Conservation (phyloP, 2,113 vertebrate species). For the Scolopax mira region DNA sequence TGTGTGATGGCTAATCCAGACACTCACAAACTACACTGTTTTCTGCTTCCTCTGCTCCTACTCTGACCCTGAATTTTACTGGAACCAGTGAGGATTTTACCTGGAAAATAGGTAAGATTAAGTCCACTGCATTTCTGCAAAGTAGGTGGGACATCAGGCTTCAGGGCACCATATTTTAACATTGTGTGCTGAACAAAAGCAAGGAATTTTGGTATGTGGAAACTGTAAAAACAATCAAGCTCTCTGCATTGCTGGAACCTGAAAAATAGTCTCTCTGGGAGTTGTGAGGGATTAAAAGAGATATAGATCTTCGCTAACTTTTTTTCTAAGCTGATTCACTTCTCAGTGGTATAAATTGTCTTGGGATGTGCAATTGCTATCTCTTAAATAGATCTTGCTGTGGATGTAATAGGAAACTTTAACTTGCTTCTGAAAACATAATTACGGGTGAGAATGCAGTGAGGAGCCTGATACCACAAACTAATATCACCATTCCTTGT, state of each 20-base stretch:
- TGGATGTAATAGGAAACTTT: constrained; percentile 5
- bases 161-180: background rate
- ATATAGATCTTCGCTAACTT: background rate
- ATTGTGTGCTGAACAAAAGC: background rate
- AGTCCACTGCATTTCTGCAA: background rate
- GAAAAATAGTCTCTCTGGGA: background rate
- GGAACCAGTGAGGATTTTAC: background rate
- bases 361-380: background rate
- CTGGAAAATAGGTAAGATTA: background rate
- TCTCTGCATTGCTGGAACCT: background rate
- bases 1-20: background rate
- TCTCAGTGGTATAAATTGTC: background rate
- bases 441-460: background rate
- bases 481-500: background rate
- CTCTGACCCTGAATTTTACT: background rate
- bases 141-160: background rate
- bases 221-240: background rate
- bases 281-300: background rate
- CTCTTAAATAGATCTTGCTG: constrained; percentile 26
- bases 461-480: background rate
- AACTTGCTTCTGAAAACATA: background rate
- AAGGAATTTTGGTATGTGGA: background rate
- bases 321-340: background rate
- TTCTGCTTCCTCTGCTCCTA: background rate
- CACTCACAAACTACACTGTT: background rate